A percentile compares a stretch with the other conserved stretches of the same genome.
phyloP scores from a whole-genome alignment of 2,888 invertebrate species.

The Eupithecia tripunctaria region DNA sequence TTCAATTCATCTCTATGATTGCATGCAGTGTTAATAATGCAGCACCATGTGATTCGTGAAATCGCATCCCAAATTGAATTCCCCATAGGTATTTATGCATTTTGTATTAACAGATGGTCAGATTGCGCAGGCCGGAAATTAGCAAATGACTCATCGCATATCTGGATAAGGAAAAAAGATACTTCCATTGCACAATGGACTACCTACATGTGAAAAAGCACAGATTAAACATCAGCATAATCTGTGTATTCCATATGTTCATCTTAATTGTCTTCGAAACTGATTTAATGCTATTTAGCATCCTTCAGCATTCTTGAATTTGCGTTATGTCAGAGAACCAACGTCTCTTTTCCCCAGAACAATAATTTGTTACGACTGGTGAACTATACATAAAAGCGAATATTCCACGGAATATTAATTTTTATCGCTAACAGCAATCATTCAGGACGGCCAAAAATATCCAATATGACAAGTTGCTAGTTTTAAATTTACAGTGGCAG shows the following conservation, averaged over 20 bases:
- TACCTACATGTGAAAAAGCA: neutral
- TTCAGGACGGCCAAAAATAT: constrained; percentile 65
- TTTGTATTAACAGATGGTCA: constrained; percentile 74
- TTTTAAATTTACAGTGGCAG: constrained; percentile 62
- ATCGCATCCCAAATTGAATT: constrained; percentile 3
- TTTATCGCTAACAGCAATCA: constrained; percentile 65
- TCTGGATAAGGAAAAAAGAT: constrained; percentile 64
- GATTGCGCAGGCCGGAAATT: constrained; percentile 72
- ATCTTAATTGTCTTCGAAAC: neutral
- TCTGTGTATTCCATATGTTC: neutral
- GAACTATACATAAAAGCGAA: constrained; percentile 51
- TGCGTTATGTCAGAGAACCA: neutral
- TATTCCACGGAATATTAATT: constrained; percentile 62
- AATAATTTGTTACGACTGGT: constrained; percentile 36
- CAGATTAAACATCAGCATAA: neutral
- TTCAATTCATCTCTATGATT: neutral
- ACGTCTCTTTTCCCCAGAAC: constrained; percentile 1
- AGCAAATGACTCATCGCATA: constrained; percentile 67
- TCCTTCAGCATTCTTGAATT: neutral
- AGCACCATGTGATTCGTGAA: neutral
- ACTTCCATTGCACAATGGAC: constrained; percentile 21
- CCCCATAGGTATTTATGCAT: neutral
- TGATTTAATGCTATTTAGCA: neutral
- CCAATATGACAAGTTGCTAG: constrained; percentile 64
- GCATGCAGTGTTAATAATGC: neutral